Conservation (phyloP, 2,113 vertebrate genomes). For the Redunca redunca region DNA sequence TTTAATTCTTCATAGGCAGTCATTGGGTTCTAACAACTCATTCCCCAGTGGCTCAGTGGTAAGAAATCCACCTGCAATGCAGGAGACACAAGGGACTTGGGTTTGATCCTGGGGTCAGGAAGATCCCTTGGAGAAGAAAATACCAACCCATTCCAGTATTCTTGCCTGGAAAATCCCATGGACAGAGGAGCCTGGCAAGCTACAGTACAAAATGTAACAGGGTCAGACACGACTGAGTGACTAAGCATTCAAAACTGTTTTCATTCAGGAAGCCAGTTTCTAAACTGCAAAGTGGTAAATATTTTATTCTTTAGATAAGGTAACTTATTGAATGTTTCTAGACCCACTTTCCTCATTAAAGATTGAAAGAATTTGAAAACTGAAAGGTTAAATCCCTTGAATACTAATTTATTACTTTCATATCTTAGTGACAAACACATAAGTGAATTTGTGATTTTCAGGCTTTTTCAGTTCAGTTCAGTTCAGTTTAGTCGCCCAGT, state of each 20-base stretch:
- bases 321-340: background rate
- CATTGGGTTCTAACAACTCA: background rate
- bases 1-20: background rate
- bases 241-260: background rate
- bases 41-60: background rate
- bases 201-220: background rate
- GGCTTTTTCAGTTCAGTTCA: background rate
- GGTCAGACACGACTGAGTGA: background rate
- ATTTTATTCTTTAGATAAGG: background rate
- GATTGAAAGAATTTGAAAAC: background rate
- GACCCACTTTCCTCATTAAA: background rate
- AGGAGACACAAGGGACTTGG: background rate
- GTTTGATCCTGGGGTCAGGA: background rate
- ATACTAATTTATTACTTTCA: background rate
- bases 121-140: background rate
- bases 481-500: too few relatives aligned
- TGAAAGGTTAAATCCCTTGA: background rate
- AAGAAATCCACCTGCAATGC: accelerated
- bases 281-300: background rate
- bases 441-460: background rate
- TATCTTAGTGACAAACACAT: background rate
- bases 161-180: background rate
- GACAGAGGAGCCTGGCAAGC: background rate
- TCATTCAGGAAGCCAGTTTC: background rate
- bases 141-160: background rate